Conservation (phyloP, 2,113 vertebrate species). For the Callospermophilus lateralis region DNA sequence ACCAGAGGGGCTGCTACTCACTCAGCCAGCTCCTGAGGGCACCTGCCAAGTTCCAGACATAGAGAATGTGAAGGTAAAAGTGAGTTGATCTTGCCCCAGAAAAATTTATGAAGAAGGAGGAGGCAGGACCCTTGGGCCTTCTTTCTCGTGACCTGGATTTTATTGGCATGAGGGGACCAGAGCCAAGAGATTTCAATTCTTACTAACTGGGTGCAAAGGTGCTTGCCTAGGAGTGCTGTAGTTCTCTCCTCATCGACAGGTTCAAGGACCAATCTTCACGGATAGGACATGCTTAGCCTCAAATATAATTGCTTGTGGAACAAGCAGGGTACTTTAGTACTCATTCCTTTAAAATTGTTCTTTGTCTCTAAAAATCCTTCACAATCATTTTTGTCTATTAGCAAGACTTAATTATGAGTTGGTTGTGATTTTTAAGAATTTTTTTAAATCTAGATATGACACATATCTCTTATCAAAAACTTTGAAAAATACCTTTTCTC, state of each 20-base stretch:
- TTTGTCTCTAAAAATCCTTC: background rate
- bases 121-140: background rate
- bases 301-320: background rate
- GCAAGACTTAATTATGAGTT: background rate
- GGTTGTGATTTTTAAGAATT: background rate
- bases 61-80: background rate
- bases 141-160: background rate
- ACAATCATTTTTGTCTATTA: background rate
- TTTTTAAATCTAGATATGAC: background rate
- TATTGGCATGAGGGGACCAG: background rate
- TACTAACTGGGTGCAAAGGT: background rate
- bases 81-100: background rate
- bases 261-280: background rate
- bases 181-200: background rate
- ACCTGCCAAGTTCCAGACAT: background rate
- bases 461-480: background rate
- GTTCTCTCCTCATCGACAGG: background rate
- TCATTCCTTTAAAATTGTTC: background rate
- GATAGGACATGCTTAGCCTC: background rate
- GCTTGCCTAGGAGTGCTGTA: background rate
- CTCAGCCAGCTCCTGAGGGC: background rate
- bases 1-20: background rate
- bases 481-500: background rate
- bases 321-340: background rate
- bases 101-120: background rate